These are phyloP conservation scores for Noctilio leporinus DNA, from an alignment of 2,113 vertebrate species.

Conservation along the genomic window DNA sequence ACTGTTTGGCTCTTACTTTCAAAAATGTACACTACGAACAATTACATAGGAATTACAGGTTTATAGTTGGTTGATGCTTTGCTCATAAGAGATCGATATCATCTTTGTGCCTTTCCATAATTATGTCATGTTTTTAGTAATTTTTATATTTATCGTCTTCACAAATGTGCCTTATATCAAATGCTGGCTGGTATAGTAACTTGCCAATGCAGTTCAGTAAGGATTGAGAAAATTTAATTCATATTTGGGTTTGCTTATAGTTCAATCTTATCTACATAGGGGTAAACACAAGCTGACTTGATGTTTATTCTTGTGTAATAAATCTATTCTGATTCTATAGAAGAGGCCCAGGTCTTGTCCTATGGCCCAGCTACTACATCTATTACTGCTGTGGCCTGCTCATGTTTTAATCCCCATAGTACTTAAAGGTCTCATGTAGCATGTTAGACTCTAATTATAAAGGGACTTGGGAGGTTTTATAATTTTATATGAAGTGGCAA, in stretches of 20 bases:
- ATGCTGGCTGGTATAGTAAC: background rate
- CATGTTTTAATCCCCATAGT: background rate
- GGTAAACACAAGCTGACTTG: background rate
- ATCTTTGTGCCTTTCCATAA: background rate
- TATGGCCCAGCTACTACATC: rapidly evolving
- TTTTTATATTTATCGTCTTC: background rate
- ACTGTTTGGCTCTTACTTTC: background rate
- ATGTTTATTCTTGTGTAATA: background rate
- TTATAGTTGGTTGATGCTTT: background rate
- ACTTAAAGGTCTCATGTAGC: background rate
- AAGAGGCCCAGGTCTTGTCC: background rate
- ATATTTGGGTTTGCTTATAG: background rate
- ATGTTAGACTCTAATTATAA: background rate
- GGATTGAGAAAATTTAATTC: background rate
- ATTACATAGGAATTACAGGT: background rate
- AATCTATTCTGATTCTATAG: background rate
- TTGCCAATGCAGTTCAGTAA: background rate
- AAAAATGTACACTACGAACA: background rate
- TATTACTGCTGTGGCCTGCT: rapidly evolving
- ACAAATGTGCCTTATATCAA: background rate
- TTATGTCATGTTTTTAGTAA: background rate
- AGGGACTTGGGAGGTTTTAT: background rate
- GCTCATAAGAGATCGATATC: background rate
- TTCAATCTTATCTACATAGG: background rate
- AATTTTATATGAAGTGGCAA: background rate